Percentiles rank a stretch among this genome's conserved stretches.
Evolutionary conservation across 2,113 vertebrate species (phyloP).

Genomic region (Corydoras sp.): DNA sequence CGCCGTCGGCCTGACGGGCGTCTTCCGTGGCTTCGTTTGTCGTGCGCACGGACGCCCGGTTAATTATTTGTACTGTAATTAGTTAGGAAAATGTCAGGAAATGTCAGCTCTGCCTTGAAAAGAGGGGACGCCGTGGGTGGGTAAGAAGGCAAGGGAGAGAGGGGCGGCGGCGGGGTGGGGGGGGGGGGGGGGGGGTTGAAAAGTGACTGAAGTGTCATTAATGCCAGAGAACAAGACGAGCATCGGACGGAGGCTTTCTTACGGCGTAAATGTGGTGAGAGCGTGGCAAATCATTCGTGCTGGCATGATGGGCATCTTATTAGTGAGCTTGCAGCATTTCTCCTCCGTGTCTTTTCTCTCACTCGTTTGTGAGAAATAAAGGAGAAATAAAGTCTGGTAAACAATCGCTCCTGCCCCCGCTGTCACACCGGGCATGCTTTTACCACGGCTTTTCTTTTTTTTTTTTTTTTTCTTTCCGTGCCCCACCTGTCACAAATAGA

Average conservation of each 20-base stretch:
- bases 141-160: slow-evolving; percentile 81
- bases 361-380: slow-evolving; percentile 64
- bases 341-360: slow-evolving; percentile 62
- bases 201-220: slow-evolving; percentile 99
- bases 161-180: slow-evolving; percentile 61
- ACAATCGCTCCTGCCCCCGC: slow-evolving; percentile 70
- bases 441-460: slow-evolving; percentile 37
- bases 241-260: slow-evolving; percentile 79
- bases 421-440: slow-evolving; percentile 64
- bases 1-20: slow-evolving; percentile 83
- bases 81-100: slow-evolving; percentile 99
- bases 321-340: slow-evolving; percentile 75
- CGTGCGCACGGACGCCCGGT: slow-evolving; percentile 97
- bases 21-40: slow-evolving; percentile 99
- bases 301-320: too few species aligned
- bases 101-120: slow-evolving; percentile 98
- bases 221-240: slow-evolving; percentile 95
- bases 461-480: slow-evolving; percentile 36
- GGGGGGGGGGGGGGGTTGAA: slow-evolving; percentile 90
- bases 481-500: not conserved
- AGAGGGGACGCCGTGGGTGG: slow-evolving; percentile 71
- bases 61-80: slow-evolving; percentile 99
- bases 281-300: slow-evolving; percentile 1
- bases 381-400: slow-evolving; percentile 75
- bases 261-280: slow-evolving; percentile 86